Conservation (phyloP, 1,140 invertebrate species). For the Chlorops oryzae region DNA sequence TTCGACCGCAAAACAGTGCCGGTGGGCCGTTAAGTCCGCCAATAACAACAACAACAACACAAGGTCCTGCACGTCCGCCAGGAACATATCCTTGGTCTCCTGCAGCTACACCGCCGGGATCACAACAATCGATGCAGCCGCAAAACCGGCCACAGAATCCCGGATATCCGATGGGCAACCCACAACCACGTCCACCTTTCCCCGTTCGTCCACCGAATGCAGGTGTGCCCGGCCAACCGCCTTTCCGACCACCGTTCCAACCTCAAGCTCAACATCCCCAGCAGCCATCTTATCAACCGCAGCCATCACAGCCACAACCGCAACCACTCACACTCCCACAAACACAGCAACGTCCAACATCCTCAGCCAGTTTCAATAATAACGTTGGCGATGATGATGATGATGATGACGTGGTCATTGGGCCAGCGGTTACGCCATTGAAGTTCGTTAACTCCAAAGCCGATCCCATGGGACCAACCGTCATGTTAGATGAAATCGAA, state of each 20-base stretch:
- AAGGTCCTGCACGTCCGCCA: constrained; percentile 33
- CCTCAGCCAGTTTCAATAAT: constrained; percentile 25
- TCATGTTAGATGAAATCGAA: constrained; percentile 36
- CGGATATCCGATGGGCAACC: constrained; percentile 26
- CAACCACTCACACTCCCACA: constrained; percentile 16
- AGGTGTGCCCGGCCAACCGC: constrained; percentile 31
- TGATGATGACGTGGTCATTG: constrained; percentile 45
- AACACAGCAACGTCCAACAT: constrained; percentile 30
- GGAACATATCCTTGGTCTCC: constrained; percentile 32
- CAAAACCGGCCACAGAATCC: constrained; percentile 23
- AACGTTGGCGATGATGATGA: constrained; percentile 39
- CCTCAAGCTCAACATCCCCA: constrained; percentile 21
- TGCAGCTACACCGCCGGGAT: constrained; percentile 5
- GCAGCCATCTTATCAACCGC: constrained; percentile 18
- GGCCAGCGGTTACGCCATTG: constrained; percentile 36
- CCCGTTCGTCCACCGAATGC: constrained; percentile 15
- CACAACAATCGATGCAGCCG: constrained; percentile 39
- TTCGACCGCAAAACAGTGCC: constrained; percentile 23
- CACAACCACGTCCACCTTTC: constrained; percentile 26
- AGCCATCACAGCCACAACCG: constrained; percentile 7
- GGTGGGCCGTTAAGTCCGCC: constrained; percentile 35
- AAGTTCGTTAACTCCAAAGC: constrained; percentile 24
- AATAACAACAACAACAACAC: too few relatives aligned
- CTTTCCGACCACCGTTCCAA: constrained; percentile 44
- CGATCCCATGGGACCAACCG: constrained; percentile 35